These are phyloP conservation scores for Notolepis coatsorum DNA, from an alignment of 2,797 vertebrate species.

Conservation along the genomic window DNA sequence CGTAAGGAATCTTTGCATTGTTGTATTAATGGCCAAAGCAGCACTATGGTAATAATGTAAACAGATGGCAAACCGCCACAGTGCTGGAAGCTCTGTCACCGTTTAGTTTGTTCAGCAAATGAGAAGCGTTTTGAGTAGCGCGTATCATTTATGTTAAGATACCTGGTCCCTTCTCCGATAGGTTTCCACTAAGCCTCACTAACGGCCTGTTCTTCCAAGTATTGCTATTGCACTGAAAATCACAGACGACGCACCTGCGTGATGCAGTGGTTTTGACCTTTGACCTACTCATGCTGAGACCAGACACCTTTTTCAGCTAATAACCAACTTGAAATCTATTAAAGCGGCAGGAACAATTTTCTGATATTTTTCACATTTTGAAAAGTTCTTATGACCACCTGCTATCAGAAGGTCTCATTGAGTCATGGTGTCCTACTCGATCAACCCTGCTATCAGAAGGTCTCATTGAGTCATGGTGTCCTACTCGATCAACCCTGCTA, in stretches of 20 bases:
- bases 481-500: no score
- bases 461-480: no score
- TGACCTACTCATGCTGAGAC: no score
- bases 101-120: constrained; percentile 13
- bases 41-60: constrained; percentile 31
- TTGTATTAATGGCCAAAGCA: constrained; percentile 2
- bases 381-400: no score
- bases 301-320: constrained; percentile 6
- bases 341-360: no score
- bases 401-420: no score
- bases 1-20: constrained; percentile 16
- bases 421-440: no score
- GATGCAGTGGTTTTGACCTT: no score
- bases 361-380: no score
- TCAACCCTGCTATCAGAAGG: no score
- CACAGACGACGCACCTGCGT: no score
- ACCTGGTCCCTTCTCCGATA: neutral
- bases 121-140: no score
- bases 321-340: constrained; percentile 47
- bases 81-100: constrained; percentile 35
- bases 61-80: constrained; percentile 34
- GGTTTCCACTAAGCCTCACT: neutral
- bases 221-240: constrained; percentile 41
- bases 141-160: neutral
- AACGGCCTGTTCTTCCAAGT: neutral